These are phyloP conservation scores for Psettodes erumei DNA, from an alignment of 2,113 vertebrate species.

Conservation along the genomic window DNA sequence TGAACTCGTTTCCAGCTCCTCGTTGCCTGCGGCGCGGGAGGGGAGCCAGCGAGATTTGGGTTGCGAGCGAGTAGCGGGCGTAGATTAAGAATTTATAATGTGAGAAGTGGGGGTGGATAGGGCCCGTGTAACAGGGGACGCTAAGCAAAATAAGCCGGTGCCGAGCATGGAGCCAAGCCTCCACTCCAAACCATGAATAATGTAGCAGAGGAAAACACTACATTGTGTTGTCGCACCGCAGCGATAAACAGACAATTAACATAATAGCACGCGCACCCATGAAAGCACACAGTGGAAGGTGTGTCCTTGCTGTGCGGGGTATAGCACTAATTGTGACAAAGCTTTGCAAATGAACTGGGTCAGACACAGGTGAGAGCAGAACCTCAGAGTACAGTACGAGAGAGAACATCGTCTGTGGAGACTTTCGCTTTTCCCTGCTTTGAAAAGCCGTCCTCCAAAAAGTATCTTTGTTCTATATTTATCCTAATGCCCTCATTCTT, in stretches of 20 bases:
- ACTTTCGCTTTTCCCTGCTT: constrained; percentile 58
- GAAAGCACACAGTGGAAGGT: constrained; percentile 25
- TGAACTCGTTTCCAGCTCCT: constrained; percentile 51
- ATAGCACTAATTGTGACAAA: constrained; percentile 34
- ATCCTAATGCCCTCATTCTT: constrained; percentile 73
- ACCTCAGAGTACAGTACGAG: neutral
- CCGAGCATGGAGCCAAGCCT: constrained; percentile 64
- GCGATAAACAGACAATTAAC: constrained; percentile 71
- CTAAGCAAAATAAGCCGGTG: constrained; percentile 69
- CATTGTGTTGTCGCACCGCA: constrained; percentile 57
- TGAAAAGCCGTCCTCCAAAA: constrained; percentile 72
- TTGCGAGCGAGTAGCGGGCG: constrained; percentile 33
- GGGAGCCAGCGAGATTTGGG: constrained; percentile 41
- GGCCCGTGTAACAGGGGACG: constrained; percentile 45
- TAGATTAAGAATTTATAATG: constrained; percentile 70
- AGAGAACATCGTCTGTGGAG: constrained; percentile 24
- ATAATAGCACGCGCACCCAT: constrained; percentile 36
- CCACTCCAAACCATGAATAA: constrained; percentile 69
- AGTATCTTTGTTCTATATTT: constrained; percentile 76
- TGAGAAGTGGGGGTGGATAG: constrained; percentile 44
- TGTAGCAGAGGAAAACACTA: constrained; percentile 65
- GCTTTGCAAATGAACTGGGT: constrained; percentile 19
- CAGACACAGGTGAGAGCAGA: constrained; percentile 17
- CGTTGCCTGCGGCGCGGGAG: constrained; percentile 20
- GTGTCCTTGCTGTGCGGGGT: neutral